These are phyloP conservation scores for Zoanthus solanderi DNA, from an alignment of 92 coral and sea anemone genomes.

Conservation along the genomic window DNA sequence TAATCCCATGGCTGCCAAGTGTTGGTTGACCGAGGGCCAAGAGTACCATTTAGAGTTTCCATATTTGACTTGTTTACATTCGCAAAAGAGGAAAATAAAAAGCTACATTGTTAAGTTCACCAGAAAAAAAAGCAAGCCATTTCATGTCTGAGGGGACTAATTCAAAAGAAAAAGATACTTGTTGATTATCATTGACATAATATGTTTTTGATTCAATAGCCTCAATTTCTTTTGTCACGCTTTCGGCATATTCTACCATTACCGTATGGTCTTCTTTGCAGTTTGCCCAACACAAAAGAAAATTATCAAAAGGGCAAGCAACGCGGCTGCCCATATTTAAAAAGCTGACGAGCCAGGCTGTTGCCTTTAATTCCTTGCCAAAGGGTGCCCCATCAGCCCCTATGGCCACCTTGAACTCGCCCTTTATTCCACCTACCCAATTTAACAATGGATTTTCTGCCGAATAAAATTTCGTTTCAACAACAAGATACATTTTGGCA, in stretches of 20 bases:
- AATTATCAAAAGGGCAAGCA: slow-evolving; percentile 37
- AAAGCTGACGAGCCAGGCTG: slow-evolving; percentile 52
- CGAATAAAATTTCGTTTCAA: background rate
- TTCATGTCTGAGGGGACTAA: slow-evolving; percentile 82
- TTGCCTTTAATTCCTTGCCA: slow-evolving; percentile 42
- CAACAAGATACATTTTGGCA: slow-evolving; percentile 3
- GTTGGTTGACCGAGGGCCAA: slow-evolving; percentile 56
- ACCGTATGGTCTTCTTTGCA: slow-evolving; percentile 43
- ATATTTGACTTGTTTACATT: slow-evolving; percentile 72
- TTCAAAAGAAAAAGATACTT: slow-evolving; percentile 64
- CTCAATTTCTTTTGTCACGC: slow-evolving; percentile 29
- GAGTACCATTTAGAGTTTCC: slow-evolving; percentile 60
- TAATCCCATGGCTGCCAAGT: slow-evolving; percentile 83
- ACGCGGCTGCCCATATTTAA: slow-evolving; percentile 41
- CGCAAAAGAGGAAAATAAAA: slow-evolving; percentile 61
- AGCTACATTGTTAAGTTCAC: slow-evolving; percentile 63
- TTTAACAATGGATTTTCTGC: slow-evolving; percentile 16
- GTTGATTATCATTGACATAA: slow-evolving; percentile 32
- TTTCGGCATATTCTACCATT: slow-evolving; percentile 35
- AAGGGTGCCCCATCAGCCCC: slow-evolving; percentile 60
- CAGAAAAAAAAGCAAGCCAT: slow-evolving; percentile 76
- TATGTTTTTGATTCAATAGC: slow-evolving; percentile 67
- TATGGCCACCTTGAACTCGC: slow-evolving; percentile 37
- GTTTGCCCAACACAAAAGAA: slow-evolving; percentile 43
- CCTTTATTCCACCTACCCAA: background rate